Conservation (phyloP, 1,140 invertebrate genomes). For the fruit fly (Drosophila melanogaster) region DNA sequence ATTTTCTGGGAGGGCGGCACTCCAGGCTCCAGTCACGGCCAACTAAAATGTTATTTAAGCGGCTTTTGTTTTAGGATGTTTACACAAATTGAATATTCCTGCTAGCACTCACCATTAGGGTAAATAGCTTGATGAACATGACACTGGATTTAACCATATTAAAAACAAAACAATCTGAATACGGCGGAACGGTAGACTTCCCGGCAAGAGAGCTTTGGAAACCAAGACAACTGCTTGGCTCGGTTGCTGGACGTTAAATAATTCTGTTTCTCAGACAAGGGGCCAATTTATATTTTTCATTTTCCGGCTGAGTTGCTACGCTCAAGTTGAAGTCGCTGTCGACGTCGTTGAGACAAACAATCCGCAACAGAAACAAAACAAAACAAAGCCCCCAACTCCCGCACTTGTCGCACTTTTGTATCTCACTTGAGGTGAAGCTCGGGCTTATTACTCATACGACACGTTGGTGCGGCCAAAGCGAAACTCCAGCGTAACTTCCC, state of each 20-base stretch:
- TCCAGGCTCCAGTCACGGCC: slow-evolving; percentile 24
- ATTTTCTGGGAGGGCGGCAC: slow-evolving; percentile 21
- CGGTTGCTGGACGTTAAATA: slow-evolving; percentile 76
- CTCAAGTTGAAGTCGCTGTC: slow-evolving; percentile 57
- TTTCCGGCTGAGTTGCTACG: slow-evolving; percentile 82
- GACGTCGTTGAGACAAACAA: slow-evolving; percentile 62
- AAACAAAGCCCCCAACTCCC: slow-evolving; percentile 56
- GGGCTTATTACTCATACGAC: slow-evolving; percentile 79
- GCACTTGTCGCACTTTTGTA: slow-evolving; percentile 65
- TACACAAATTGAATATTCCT: slow-evolving; percentile 35
- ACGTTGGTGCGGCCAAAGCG: slow-evolving; percentile 27
- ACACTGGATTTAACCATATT: slow-evolving; percentile 12
- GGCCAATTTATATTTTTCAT: slow-evolving; percentile 84
- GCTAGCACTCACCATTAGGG: slow-evolving; percentile 61
- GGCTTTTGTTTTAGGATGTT: slow-evolving; percentile 4
- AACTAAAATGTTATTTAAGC: slow-evolving; percentile 32
- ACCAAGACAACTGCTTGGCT: slow-evolving; percentile 60
- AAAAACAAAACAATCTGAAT: slow-evolving; percentile 28
- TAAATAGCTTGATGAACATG: slow-evolving; percentile 35
- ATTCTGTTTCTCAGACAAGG: slow-evolving; percentile 77
- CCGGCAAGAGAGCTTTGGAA: slow-evolving; percentile 22
- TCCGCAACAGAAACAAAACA: slow-evolving; percentile 47
- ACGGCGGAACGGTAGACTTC: slow-evolving; percentile 2
- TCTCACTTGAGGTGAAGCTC: slow-evolving; percentile 44
- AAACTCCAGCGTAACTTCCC: slow-evolving; percentile 17